Evolutionary conservation across 2,888 invertebrate genomes (phyloP).

Genomic region (Parnassius smintheus): DNA sequence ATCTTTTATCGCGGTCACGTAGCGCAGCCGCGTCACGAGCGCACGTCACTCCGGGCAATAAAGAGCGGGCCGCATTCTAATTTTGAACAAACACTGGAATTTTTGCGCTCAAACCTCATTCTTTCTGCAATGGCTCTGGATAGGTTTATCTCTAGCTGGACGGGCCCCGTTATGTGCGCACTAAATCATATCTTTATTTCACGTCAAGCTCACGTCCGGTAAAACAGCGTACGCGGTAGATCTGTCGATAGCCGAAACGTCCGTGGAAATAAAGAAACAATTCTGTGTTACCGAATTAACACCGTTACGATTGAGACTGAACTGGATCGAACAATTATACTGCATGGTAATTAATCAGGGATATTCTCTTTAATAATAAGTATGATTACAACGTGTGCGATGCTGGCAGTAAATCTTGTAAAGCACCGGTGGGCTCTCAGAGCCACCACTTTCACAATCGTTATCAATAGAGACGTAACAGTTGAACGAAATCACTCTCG

Average conservation of each 20-base stretch:
- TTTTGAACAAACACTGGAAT: constrained; percentile 72
- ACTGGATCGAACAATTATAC: constrained; percentile 68
- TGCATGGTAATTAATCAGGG: constrained; percentile 70
- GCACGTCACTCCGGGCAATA: constrained; percentile 76
- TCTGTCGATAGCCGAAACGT: constrained; percentile 49
- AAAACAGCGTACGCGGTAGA: constrained; percentile 38
- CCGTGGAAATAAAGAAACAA: constrained; percentile 63
- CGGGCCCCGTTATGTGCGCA: constrained; percentile 53
- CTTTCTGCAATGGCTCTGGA: constrained; percentile 51
- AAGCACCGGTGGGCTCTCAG: constrained; percentile 58
- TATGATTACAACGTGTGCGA: constrained; percentile 66
- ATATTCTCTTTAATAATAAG: constrained; percentile 74
- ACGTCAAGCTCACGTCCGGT: constrained; percentile 61
- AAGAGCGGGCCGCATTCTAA: constrained; percentile 77
- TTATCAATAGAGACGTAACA: constrained; percentile 77
- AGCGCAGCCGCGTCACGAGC: constrained; percentile 76
- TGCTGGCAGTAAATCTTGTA: constrained; percentile 70
- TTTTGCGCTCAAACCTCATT: constrained; percentile 60
- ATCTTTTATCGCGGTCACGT: constrained; percentile 82
- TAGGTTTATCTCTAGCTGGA: constrained; percentile 52
- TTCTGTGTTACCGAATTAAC: constrained; percentile 65
- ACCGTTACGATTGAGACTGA: constrained; percentile 54
- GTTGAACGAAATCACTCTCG: constrained; percentile 62
- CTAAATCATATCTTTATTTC: constrained; percentile 65
- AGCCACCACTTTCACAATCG: constrained; percentile 72